Conservation (phyloP, 2,113 vertebrate genomes). For the Ceratotherium simum region DNA sequence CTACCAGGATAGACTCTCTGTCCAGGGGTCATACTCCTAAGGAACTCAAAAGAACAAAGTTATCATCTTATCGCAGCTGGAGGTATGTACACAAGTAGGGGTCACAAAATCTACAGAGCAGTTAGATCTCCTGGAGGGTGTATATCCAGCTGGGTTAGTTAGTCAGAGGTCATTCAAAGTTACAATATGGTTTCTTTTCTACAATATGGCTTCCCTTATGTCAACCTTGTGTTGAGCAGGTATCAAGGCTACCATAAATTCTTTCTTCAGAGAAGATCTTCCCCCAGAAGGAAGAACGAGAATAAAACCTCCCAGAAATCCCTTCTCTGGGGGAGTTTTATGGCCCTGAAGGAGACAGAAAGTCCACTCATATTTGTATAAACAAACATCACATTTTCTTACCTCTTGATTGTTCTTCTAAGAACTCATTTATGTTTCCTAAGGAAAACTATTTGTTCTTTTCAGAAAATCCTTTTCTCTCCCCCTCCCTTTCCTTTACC, state of each 20-base stretch:
- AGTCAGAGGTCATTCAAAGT: too few relatives aligned
- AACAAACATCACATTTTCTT: neutral
- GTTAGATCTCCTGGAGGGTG: too few relatives aligned
- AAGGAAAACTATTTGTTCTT: neutral
- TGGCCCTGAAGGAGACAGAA: neutral
- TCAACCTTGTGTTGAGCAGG: too few relatives aligned
- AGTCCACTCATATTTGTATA: neutral
- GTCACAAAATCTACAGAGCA: too few relatives aligned
- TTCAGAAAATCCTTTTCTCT: neutral
- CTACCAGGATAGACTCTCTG: too few relatives aligned
- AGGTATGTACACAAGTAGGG: too few relatives aligned
- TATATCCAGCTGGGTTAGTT: too few relatives aligned
- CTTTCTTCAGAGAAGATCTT: neutral
- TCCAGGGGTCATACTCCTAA: too few relatives aligned
- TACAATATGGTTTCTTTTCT: too few relatives aligned
- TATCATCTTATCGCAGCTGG: too few relatives aligned
- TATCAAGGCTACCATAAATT: neutral
- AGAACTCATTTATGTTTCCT: neutral
- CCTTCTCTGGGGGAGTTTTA: neutral
- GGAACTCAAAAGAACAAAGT: too few relatives aligned
- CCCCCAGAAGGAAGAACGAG: neutral
- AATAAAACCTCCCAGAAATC: neutral
- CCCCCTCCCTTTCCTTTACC: neutral
- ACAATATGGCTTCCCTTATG: too few relatives aligned
- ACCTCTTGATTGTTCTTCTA: neutral